Base-by-base conservation (phyloP, 2,888 invertebrate species). In the Patella pellucida region DNA sequence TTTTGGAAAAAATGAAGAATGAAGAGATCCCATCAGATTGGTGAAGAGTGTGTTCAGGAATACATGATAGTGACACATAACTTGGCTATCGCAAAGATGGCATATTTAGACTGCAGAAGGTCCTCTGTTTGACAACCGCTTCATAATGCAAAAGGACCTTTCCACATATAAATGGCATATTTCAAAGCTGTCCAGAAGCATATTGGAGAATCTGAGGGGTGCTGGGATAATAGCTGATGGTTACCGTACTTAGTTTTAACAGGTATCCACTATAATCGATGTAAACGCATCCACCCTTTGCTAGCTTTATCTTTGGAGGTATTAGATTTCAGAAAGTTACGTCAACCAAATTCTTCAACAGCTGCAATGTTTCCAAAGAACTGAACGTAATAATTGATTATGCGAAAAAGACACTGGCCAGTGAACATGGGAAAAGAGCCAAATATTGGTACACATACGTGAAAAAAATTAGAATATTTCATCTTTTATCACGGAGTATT, bases 1-100 rank as follows among this genome's bases (percentile, higher is more conserved):
- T 81, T 15, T 56, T 68, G 16, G 81, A 81, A 62, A 81, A 79
- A 11, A 41, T n/a, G n/a, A n/a, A n/a, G n/a, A n/a, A n/a, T 80
- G 62, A 70, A 73, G 62, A 54, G 69, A n/a, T 76, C 79, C 2
- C 76, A 78, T 51, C 68, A 71, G 19, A 77, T 80, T 15, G 78
- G 78, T 16, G 16, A 70, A 27, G 80, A 78, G 62, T 77, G 78
- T 23, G 51, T 56, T 14, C 54, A 81, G 62, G 67, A 71, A 54
- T 14, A 16, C n/a, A n/a, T n/a, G n/a, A 14, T 54, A 5, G 54
- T 54, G 54, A 54, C 54, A 16, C 9, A 54, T 54, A 3, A 78
- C 78, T 23, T 12, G 52, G 54, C 80, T 80, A 56, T 72, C 41
- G 27, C 74, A 77, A 68, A 72, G 41, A 31, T 79, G 80, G 50